Conservation (phyloP, 2,888 invertebrate genomes). For the Chymomyza amoena region DNA sequence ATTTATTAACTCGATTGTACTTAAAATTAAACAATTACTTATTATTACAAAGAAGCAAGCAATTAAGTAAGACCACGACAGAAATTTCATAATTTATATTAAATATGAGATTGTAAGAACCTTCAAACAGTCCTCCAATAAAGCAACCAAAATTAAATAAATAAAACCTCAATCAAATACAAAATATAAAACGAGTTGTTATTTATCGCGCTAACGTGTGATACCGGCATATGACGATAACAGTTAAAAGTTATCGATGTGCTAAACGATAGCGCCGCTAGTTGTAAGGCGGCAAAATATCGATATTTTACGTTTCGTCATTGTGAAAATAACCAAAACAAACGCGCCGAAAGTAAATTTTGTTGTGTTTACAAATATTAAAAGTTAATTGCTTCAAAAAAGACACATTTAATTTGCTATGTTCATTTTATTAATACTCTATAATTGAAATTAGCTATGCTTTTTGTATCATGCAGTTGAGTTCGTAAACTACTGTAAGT, state of each 20-base stretch:
- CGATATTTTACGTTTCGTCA: too few species aligned
- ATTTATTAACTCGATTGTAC: slow-evolving; percentile 59
- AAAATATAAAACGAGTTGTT: background rate
- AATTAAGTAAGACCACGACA: background rate
- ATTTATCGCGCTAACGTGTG: too few species aligned
- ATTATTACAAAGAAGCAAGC: background rate
- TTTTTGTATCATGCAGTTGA: background rate
- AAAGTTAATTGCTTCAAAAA: too few species aligned
- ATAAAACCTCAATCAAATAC: background rate
- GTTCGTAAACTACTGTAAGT: background rate
- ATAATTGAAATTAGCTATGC: slow-evolving; percentile 6
- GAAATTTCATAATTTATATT: background rate
- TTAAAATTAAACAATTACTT: slow-evolving; percentile 27
- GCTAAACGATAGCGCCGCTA: too few species aligned
- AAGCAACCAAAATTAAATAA: background rate
- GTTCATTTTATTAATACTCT: background rate
- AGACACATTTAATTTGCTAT: background rate
- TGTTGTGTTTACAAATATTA: too few species aligned
- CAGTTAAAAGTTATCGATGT: background rate
- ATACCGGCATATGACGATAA: background rate
- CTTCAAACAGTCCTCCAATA: background rate
- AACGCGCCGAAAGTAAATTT: too few species aligned
- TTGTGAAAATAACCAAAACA: too few species aligned
- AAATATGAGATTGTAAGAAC: background rate
- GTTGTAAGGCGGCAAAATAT: too few species aligned